phyloP scores from a whole-genome alignment of 2,113 vertebrate species.

The Silurus glanis region DNA sequence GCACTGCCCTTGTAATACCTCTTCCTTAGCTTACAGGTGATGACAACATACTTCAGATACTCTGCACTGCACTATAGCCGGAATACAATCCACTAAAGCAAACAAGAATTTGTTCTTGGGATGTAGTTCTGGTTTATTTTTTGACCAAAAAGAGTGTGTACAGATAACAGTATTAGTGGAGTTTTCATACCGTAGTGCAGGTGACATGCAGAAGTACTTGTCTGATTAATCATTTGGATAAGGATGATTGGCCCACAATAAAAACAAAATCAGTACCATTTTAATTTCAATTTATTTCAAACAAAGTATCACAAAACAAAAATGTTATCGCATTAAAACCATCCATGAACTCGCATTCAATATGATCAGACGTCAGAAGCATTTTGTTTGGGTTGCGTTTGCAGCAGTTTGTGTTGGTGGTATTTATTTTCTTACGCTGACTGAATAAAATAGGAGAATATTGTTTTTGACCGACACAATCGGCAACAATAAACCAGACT shows the following conservation, averaged over 20 bases:
- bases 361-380: background rate
- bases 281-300: background rate
- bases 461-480: background rate
- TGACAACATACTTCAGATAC: background rate
- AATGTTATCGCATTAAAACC: background rate
- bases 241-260: background rate
- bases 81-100: background rate
- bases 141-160: background rate
- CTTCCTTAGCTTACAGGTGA: background rate
- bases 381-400: background rate
- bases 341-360: background rate
- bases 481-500: background rate
- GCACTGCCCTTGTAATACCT: background rate
- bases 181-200: background rate
- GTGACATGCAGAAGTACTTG: background rate
- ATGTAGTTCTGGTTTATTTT: background rate
- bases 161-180: no score
- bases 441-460: background rate
- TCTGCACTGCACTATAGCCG: background rate
- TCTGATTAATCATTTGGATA: background rate
- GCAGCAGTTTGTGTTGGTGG: background rate
- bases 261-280: background rate
- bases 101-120: background rate
- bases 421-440: background rate
- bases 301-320: background rate